Evolutionary conservation across 2,113 vertebrate genomes (phyloP), one percentile per base, ranked within the genome.

Genomic region (Oreochromis niloticus): DNA sequence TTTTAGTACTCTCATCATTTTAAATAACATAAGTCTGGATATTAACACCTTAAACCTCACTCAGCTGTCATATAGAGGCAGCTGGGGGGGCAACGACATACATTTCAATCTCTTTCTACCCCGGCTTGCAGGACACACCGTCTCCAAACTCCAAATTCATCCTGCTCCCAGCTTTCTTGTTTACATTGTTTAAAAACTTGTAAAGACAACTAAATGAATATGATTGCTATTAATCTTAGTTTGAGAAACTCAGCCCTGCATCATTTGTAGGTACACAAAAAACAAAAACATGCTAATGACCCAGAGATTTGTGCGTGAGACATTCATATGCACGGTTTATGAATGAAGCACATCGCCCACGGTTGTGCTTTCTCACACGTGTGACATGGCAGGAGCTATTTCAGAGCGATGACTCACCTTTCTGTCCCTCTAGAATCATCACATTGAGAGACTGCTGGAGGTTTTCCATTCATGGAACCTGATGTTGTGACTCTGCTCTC

Each of bases 101-200:
- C 59, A 19, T 9, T 34, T 19, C 1, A 3, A 34, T 63, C 30
- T 63, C 30, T 63, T 63, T 63, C 59, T 34, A 63, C 16, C 55
- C 57, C 5, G 0, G 9, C 9, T 63, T 30, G 13, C 0, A 63
- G 30, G 59, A 63, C 16, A 63, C 59, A 34, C 16, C 2, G 0
- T 68, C 63, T 68, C 63, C 63, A 68, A 41, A 68, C 36, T 27
- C 27, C 27, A 27, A 41, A 68, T 68, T 68, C 34, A 41, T 22
- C 12, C 3, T 14, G 22, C 24, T 71, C 39, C n/a, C 22, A 27
- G 12, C 66, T 71, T 68, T 41, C 36, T 6, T 43, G n/a, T 24
- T 71, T 9, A 43, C 39, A 24, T 24, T 43, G 66, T 71, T 71
- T 71, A 16, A 13, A 73, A 27, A 10, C 19, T 39, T 68, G 63